phyloP scores from a whole-genome alignment of 2,113 vertebrate genomes.

The Indri indri region DNA sequence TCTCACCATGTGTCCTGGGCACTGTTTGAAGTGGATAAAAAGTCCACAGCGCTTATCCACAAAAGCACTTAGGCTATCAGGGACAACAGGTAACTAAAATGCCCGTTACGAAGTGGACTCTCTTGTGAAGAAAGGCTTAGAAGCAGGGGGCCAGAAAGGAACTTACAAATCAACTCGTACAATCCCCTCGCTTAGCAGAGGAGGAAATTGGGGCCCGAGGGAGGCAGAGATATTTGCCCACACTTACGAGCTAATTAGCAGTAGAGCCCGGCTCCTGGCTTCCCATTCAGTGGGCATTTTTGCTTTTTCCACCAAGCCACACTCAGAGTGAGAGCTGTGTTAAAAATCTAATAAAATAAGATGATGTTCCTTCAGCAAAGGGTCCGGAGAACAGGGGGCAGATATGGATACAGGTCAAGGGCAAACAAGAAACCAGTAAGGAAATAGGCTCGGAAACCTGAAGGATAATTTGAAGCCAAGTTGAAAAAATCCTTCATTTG shows the following conservation, averaged over 20 bases:
- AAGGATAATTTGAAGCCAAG: neutral
- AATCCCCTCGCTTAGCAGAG: neutral
- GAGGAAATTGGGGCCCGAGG: neutral
- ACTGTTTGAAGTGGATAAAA: neutral
- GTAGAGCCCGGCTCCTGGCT: neutral
- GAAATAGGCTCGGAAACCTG: neutral
- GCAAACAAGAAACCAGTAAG: neutral
- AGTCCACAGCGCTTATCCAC: neutral
- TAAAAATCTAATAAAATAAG: neutral
- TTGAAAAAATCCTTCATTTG: neutral
- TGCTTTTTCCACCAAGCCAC: neutral
- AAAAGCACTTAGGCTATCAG: neutral
- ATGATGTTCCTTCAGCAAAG: neutral
- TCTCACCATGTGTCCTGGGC: neutral
- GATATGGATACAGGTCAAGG: neutral
- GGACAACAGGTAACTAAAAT: neutral
- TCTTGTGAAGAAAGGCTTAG: constrained; percentile 19
- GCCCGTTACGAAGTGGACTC: neutral
- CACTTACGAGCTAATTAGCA: neutral
- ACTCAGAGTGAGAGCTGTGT: neutral
- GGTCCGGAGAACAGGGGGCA: neutral
- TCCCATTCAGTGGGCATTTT: neutral
- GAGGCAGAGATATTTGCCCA: neutral
- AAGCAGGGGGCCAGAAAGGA: neutral
- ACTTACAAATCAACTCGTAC: neutral